Conservation (phyloP, 2,113 vertebrate species). For the Mola mola region DNA sequence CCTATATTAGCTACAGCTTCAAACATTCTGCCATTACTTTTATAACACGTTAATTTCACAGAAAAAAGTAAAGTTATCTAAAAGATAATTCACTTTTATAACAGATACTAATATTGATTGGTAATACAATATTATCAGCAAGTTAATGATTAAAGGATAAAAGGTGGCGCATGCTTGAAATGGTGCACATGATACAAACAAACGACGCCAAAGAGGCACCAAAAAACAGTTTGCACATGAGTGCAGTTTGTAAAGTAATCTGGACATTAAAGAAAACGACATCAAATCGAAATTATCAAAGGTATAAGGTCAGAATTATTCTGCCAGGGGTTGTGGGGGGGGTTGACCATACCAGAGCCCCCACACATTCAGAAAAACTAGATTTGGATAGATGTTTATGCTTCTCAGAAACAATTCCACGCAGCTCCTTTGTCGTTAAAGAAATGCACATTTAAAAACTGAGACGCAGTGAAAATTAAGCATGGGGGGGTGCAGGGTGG, state of each 20-base stretch:
- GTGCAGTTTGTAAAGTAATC: slow-evolving; percentile 76
- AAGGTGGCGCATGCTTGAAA: too few species aligned
- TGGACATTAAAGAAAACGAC: slow-evolving; percentile 76
- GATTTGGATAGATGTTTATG: slow-evolving; percentile 4
- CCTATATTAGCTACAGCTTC: not conserved
- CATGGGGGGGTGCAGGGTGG: slow-evolving; percentile 12
- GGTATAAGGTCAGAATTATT: slow-evolving; percentile 78
- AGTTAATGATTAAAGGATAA: too few species aligned
- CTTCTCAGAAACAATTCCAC: slow-evolving; percentile 1
- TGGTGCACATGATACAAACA: too few species aligned
- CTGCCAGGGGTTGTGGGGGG: slow-evolving; percentile 53
- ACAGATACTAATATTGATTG: too few species aligned
- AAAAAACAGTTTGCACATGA: slow-evolving; percentile 47
- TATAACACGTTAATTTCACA: not conserved
- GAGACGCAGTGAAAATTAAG: slow-evolving; percentile 2
- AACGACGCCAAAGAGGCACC: not conserved
- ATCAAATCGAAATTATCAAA: slow-evolving; percentile 77
- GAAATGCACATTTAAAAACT: slow-evolving; percentile 40
- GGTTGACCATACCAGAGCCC: slow-evolving; percentile 34
- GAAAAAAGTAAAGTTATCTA: too few species aligned
- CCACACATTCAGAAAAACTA: not conserved
- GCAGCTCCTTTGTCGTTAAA: slow-evolving; percentile 21
- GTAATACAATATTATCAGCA: too few species aligned
- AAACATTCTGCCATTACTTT: not conserved
- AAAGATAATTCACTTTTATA: too few species aligned